A percentile compares a stretch with the other conserved stretches of the same genome.
phyloP scores from a whole-genome alignment of 2,113 vertebrate genomes.

The Lampris incognitus region DNA sequence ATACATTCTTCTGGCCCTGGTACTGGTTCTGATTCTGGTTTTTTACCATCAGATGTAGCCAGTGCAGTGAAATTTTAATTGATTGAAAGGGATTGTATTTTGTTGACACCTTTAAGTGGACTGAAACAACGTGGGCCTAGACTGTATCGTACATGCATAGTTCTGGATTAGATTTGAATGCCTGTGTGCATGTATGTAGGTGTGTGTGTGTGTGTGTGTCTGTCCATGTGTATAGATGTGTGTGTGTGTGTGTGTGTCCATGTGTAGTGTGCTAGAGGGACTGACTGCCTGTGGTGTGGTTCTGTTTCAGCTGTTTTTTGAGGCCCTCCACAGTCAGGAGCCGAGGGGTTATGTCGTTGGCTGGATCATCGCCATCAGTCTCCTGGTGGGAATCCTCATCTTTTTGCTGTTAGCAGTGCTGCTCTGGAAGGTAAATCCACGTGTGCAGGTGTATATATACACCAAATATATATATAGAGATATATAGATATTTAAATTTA shows the following conservation, averaged over 20 bases:
- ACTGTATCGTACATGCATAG: conserved; percentile 11
- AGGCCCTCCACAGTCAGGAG: conserved; percentile 96
- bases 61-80: too few species aligned
- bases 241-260: conserved; percentile 17
- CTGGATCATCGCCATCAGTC: conserved; percentile 99
- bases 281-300: conserved; percentile 45
- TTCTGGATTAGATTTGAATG: background rate
- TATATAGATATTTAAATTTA: background rate
- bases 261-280: background rate
- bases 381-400: conserved; percentile 98
- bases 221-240: background rate
- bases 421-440: conserved; percentile 93
- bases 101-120: background rate
- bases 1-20: background rate
- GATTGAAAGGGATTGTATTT: background rate
- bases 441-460: background rate
- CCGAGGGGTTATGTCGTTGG: conserved; percentile 96
- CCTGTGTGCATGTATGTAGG: conserved; percentile 14
- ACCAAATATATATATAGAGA: background rate
- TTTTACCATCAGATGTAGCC: background rate
- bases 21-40: background rate
- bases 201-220: conserved; percentile 9
- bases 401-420: conserved; percentile 96
- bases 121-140: conserved; percentile 26
- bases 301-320: conserved; percentile 92